Base-by-base conservation (phyloP, 30 jellyfish, hydroid and myxozoan species). In the Turritopsis dohrnii region DNA sequence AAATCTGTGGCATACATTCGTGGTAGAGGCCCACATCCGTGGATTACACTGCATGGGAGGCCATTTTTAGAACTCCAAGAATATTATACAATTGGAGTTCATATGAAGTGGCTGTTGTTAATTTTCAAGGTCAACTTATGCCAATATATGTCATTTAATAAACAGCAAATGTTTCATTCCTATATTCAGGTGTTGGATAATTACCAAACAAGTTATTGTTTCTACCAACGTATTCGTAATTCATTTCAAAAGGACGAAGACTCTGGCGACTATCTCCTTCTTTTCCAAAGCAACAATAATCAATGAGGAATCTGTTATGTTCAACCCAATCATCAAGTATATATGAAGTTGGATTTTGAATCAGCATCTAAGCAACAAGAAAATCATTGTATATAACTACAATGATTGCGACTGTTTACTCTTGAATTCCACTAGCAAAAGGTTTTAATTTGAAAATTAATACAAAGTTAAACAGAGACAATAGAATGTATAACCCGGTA, bases 231-330 rank as follows among this genome's bases (percentile, higher is more conserved):
- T 69, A 69, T 27, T 23, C 30, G 19, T 69, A 69, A 17, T 23
- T 17, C 77, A 69, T 0, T 27, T 69, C 77, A 21, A 16, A 69
- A 7, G 30, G 31, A 69, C 17, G 16, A 7, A 69, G 22, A 19
- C 77, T 7, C 0, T 21, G 16, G 17, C 31, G 17, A 1, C 28
- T 27, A 9, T 21, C 16, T n/a, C 17, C 28, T 9, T 19, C 30
- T 16, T 19, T 69, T n/a, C 30, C 28, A 69, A 69, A 69, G 30
- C 77, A 69, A 1, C 77, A 69, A 69, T 69, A 27, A 27, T 69
- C 77, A 23, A 69, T 69, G 31, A 69, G 77, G 19, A 23, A 69
- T 69, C 77, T 69, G 77, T 69, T 69, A 69, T 69, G 77, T 1
- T 69, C 77, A 9, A 69, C 77, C 77, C 60, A 41, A 13, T 41